Evolutionary conservation across 2,888 invertebrate genomes (phyloP).

Genomic region (Eutolmus rufibarbis): DNA sequence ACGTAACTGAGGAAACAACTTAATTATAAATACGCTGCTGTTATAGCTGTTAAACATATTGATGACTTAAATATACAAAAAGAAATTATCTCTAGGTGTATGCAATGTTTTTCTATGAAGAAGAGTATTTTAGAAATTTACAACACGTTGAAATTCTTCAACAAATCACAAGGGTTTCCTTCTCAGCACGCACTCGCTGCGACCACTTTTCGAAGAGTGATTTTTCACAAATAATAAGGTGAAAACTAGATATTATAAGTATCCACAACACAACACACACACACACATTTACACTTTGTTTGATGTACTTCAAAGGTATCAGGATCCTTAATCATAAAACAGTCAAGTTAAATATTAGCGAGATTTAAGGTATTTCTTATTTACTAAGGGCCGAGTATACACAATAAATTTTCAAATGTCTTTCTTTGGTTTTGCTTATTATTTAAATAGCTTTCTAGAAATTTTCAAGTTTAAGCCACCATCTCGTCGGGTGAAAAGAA

Average conservation of each 20-base stretch:
- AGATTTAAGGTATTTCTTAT: constrained; percentile 10
- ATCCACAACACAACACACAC: not conserved
- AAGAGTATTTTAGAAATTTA: constrained; percentile 7
- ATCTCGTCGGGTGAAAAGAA: not conserved
- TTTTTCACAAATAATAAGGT: not conserved
- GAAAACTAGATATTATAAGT: constrained; percentile 5
- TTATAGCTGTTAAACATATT: constrained; percentile 32
- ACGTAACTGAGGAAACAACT: not conserved
- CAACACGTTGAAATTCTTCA: constrained; percentile 3
- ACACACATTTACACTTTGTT: not conserved
- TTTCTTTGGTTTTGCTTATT: not conserved
- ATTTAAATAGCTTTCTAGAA: not conserved
- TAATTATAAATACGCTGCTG: constrained; percentile 26
- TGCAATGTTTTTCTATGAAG: constrained; percentile 17
- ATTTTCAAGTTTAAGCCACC: not conserved
- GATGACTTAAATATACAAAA: constrained; percentile 33
- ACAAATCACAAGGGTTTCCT: constrained; percentile 26
- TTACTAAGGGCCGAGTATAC: not conserved
- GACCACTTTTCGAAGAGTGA: constrained; percentile 16
- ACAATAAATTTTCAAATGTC: not conserved
- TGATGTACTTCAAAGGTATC: constrained; percentile 33
- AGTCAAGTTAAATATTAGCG: not conserved
- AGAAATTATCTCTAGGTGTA: constrained; percentile 20
- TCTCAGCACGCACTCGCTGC: constrained; percentile 1
- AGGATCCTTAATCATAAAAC: constrained; percentile 12